Conservation (phyloP, 2,888 invertebrate genomes). For the Leptinotarsa rubiginosa region DNA sequence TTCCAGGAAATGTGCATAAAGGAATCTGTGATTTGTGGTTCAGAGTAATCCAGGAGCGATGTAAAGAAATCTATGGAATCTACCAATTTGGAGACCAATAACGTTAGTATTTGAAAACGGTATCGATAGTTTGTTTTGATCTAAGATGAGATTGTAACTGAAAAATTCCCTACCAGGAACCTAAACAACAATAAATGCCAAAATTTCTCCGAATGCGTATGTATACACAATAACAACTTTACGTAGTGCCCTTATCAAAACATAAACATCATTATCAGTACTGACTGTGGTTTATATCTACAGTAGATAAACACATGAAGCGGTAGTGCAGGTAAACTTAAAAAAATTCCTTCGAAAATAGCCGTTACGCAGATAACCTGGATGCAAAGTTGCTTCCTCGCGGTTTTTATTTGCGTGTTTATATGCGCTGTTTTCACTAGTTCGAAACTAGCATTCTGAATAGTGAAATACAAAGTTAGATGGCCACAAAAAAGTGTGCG, state of each 20-base stretch:
- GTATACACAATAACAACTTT: slow-evolving; percentile 16
- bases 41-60: no score
- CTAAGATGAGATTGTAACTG: neutral
- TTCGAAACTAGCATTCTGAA: neutral
- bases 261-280: slow-evolving; percentile 10
- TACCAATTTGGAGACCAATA: no score
- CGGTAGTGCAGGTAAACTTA: slow-evolving; percentile 12
- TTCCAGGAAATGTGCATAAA: no score
- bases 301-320: slow-evolving; percentile 12
- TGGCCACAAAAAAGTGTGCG: neutral
- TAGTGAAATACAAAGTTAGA: neutral
- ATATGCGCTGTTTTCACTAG: neutral
- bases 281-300: slow-evolving; percentile 15
- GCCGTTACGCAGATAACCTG: slow-evolving; percentile 12
- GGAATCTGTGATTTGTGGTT: no score
- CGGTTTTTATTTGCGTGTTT: neutral
- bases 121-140: neutral
- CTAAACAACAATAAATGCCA: slow-evolving; percentile 12
- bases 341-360: slow-evolving; percentile 19
- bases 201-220: slow-evolving; percentile 15
- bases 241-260: slow-evolving; percentile 17
- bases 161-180: neutral
- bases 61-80: no score
- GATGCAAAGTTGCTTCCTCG: slow-evolving; percentile 7
- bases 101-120: neutral